Percentiles rank a stretch among this genome's conserved stretches.
Evolutionary conservation across 1,140 invertebrate genomes (phyloP).

Genomic region (Drosophila grimshawi): DNA sequence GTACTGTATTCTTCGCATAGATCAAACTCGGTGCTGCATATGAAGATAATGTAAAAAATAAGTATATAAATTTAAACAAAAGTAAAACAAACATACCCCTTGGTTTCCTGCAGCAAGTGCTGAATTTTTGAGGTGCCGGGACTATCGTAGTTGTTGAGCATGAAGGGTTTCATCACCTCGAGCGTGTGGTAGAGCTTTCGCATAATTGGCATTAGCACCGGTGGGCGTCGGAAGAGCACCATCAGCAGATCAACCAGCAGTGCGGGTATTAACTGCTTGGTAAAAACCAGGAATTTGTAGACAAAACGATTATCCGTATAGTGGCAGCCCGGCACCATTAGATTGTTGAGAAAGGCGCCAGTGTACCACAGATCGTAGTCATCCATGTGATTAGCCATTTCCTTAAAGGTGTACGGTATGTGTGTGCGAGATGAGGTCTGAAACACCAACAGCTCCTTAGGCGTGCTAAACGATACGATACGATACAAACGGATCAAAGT

Average conservation of each 20-base stretch:
- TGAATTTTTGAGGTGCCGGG: slow-evolving; percentile 47
- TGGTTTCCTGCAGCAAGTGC: slow-evolving; percentile 7
- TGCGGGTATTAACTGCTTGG: slow-evolving; percentile 67
- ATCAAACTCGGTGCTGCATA: slow-evolving; percentile 52
- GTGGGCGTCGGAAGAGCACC: slow-evolving; percentile 40
- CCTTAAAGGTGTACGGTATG: slow-evolving; percentile 50
- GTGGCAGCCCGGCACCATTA: slow-evolving; percentile 54
- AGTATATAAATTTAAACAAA: not conserved
- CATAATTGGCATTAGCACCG: slow-evolving; percentile 55
- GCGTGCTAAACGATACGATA: slow-evolving; percentile 14
- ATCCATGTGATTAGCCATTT: slow-evolving; percentile 59
- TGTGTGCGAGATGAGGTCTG: slow-evolving; percentile 52
- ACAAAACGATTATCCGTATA: slow-evolving; percentile 59
- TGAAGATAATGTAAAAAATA: not conserved
- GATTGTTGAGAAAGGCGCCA: slow-evolving; percentile 58
- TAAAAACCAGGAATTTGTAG: slow-evolving; percentile 66
- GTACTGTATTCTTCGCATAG: slow-evolving; percentile 23
- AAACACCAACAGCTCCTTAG: slow-evolving; percentile 59
- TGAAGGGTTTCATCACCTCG: slow-evolving; percentile 76
- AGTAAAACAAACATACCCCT: slow-evolving; percentile 17
- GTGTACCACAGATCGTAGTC: slow-evolving; percentile 36
- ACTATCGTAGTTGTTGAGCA: slow-evolving; percentile 74
- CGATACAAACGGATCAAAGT: not conserved
- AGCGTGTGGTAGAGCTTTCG: slow-evolving; percentile 66
- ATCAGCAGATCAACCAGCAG: slow-evolving; percentile 56